Percentiles rank a stretch among this genome's conserved stretches.
These are phyloP conservation scores for Picathartes gymnocephalus DNA, from an alignment of 2,113 vertebrate species.

Conservation along the genomic window DNA sequence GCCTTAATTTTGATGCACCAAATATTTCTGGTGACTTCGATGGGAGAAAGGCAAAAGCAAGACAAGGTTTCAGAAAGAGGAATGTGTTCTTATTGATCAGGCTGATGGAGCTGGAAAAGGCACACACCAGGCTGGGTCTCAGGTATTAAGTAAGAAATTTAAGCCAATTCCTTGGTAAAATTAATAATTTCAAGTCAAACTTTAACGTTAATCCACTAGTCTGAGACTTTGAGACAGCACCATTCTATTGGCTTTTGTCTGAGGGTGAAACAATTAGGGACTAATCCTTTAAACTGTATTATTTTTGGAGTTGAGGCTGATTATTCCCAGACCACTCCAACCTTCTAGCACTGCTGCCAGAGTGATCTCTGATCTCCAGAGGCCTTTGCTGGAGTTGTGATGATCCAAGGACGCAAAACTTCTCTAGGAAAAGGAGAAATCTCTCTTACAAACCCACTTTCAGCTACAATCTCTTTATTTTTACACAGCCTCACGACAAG, in stretches of 20 bases:
- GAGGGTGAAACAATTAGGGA: background rate
- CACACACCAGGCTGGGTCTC: background rate
- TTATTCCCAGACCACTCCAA: background rate
- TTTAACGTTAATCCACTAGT: background rate
- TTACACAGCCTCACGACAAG: background rate
- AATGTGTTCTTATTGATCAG: background rate
- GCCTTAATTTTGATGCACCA: background rate
- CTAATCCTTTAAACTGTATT: background rate
- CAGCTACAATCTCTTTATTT: background rate
- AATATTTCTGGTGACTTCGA: fast-evolving
- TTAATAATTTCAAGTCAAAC: background rate
- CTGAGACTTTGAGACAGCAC: background rate
- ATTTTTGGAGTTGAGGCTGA: constrained; percentile 2
- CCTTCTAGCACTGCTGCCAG: background rate
- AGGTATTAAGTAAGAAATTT: background rate
- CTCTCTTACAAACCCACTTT: background rate
- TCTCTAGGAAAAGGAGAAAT: background rate
- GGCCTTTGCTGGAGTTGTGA: background rate
- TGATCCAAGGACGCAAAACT: background rate
- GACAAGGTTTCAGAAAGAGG: background rate
- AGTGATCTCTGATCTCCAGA: background rate
- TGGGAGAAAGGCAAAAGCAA: background rate
- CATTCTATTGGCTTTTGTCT: background rate
- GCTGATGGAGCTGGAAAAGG: background rate
- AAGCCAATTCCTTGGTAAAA: background rate